phyloP scores from a whole-genome alignment of 2,113 vertebrate species.

The Halcyon senegalensis region DNA sequence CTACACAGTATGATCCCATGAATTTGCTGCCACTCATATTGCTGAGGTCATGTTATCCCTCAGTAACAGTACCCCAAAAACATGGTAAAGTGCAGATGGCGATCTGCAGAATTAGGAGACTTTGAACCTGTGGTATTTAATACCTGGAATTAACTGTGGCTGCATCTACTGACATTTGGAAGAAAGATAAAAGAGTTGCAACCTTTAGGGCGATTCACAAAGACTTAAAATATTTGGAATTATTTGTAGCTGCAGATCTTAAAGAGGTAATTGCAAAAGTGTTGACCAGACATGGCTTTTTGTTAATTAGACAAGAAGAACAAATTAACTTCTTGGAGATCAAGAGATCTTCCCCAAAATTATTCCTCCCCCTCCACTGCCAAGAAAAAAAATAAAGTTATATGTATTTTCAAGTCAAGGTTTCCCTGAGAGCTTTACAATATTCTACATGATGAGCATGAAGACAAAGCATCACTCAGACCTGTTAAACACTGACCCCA shows the following conservation, averaged over 20 bases:
- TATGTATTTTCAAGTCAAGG: background rate
- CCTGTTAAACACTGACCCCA: background rate
- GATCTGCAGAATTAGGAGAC: background rate
- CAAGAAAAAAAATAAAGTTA: background rate
- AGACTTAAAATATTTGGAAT: slow-evolving; percentile 9
- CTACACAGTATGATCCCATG: background rate
- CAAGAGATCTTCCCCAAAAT: background rate
- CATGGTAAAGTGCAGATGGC: background rate
- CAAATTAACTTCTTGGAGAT: background rate
- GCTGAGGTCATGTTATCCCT: background rate
- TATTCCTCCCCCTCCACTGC: rapidly evolving
- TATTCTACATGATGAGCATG: background rate
- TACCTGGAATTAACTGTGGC: background rate
- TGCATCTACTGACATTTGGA: slow-evolving; percentile 14
- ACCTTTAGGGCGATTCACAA: background rate
- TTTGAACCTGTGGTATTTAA: background rate
- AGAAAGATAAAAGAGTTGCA: slow-evolving; percentile 7
- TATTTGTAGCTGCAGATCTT: background rate
- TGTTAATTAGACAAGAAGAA: background rate
- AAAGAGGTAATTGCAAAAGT: background rate
- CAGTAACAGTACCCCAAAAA: background rate
- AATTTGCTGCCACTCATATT: background rate
- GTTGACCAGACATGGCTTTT: background rate
- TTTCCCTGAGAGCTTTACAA: background rate
- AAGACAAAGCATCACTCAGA: background rate